Evolutionary conservation across 2,797 vertebrate genomes (phyloP), one percentile per base, ranked within the genome.

Genomic region (Phalloptychus januarius): DNA sequence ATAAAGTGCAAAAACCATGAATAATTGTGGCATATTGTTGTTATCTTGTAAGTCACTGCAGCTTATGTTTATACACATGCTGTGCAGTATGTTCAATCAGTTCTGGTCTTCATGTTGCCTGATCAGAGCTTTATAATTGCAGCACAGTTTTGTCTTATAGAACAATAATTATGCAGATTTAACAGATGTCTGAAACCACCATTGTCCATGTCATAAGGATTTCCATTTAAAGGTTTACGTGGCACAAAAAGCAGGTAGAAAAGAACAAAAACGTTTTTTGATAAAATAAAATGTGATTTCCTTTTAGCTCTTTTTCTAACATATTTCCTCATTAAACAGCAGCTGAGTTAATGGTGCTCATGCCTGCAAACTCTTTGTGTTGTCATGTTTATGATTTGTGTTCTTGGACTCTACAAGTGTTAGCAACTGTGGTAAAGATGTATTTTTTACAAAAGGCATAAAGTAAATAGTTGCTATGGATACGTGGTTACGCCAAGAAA

Each of bases 31-130:
- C 2, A 31, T 7, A 74, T 79, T 81, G 56, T 82, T 85, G 86
- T 89, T 83, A 81, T 83, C 83, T 72, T 72, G 81, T 74, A 85
- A 86, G 76, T 81, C 71, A 71, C 7, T 50, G 58, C 76, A 85
- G 85, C 85, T 74, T 85, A 77, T 85, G 85, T 73, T 77, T 40
- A 63, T 82, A 31, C 85, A 86, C 78, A 83, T 88, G 83, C 79
- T 63, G 72, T 50, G 31, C 87, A 82, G 73, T 67, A 78, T 85
- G 85, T 78, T 86, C 77, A 56, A 40, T 85, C 75, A 73, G 46
- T 73, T 80, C 45, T 85, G 69, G 33, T 63, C 79, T 74, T 81
- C 1, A 65, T 38, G 83, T 48, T 70, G 28, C 18, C 0, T 72
- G 40, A 50, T 80, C 77, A 70, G 40, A 28, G 38, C 23, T 83